These are phyloP conservation scores for Hemithea aestivaria DNA, from an alignment of 2,888 invertebrate species.

Conservation along the genomic window DNA sequence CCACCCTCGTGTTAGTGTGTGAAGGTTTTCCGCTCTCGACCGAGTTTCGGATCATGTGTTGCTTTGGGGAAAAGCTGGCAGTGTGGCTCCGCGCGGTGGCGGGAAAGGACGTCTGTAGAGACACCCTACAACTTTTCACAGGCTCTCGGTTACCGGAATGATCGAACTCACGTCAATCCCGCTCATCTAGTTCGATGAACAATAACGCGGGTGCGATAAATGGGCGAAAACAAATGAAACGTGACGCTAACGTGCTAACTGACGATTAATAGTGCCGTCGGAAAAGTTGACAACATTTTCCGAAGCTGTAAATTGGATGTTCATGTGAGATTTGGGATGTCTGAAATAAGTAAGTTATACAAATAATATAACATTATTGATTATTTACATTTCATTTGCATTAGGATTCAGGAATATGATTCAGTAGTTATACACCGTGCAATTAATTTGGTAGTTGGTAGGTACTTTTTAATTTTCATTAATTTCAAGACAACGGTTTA, in stretches of 20 bases:
- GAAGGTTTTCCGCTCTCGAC: conserved; percentile 76
- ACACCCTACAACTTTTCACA: conserved; percentile 15
- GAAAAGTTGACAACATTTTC: conserved; percentile 34
- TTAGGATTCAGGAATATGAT: too few species aligned
- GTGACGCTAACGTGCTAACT: conserved; percentile 32
- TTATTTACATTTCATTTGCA: too few species aligned
- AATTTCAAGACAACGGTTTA: too few species aligned
- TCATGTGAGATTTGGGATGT: conserved; percentile 66
- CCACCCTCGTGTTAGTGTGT: conserved; percentile 73
- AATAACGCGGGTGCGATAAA: conserved; percentile 41
- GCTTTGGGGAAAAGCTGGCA: conserved; percentile 59
- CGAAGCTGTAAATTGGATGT: conserved; percentile 50
- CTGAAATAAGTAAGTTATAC: conserved; percentile 59
- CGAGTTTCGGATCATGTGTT: conserved; percentile 75
- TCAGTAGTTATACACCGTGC: too few species aligned
- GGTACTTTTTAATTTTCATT: too few species aligned
- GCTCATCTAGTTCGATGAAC: conserved; percentile 45
- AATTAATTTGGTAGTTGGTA: too few species aligned
- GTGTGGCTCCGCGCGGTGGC: conserved; percentile 44
- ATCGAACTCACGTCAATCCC: conserved; percentile 33
- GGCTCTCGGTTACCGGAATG: conserved; percentile 15
- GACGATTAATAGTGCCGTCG: conserved; percentile 30
- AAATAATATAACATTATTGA: conserved; percentile 6
- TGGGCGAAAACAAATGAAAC: conserved; percentile 37
- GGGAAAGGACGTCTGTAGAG: conserved; percentile 41